Conservation (phyloP, 2,113 vertebrate species). For the Nematolebias whitei region DNA sequence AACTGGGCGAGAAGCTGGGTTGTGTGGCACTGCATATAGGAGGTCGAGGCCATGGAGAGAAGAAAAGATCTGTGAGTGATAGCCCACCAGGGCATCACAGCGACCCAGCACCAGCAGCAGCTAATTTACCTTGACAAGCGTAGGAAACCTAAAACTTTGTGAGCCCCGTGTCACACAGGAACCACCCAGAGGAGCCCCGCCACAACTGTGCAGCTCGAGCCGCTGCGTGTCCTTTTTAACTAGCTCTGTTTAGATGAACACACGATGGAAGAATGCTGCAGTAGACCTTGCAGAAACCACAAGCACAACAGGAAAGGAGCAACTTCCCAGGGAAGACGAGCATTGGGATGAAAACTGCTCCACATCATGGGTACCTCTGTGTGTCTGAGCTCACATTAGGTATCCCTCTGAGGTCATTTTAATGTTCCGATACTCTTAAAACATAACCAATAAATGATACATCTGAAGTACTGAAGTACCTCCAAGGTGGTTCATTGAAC, state of each 20-base stretch:
- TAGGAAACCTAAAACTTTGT: conserved; percentile 77
- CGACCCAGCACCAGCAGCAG: conserved; percentile 53
- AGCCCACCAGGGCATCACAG: conserved; percentile 74
- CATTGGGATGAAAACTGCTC: conserved; percentile 39
- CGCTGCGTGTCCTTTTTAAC: conserved; percentile 71
- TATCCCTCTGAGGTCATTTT: conserved; percentile 32
- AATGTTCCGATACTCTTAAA: conserved; percentile 44
- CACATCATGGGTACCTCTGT: conserved; percentile 42
- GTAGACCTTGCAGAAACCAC: conserved; percentile 73
- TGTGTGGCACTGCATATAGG: conserved; percentile 45
- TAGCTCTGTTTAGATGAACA: conserved; percentile 83
- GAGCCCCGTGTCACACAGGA: conserved; percentile 72
- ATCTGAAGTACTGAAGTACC: conserved; percentile 39
- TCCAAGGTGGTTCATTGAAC: conserved; percentile 34
- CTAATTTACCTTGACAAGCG: conserved; percentile 83
- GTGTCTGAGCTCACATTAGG: conserved; percentile 15
- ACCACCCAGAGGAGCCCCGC: conserved; percentile 75
- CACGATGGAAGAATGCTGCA: conserved; percentile 77
- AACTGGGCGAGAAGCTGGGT: conserved; percentile 48
- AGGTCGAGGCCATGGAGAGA: conserved; percentile 31
- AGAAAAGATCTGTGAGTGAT: conserved; percentile 67
- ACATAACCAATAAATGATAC: conserved; percentile 39
- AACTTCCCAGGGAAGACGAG: conserved; percentile 62
- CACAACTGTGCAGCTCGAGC: conserved; percentile 63
- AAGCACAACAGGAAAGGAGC: conserved; percentile 74